A percentile compares a stretch with the other conserved stretches of the same genome.
phyloP scores from a whole-genome alignment of 2,888 invertebrate species.

The Acanthopleura granulata region DNA sequence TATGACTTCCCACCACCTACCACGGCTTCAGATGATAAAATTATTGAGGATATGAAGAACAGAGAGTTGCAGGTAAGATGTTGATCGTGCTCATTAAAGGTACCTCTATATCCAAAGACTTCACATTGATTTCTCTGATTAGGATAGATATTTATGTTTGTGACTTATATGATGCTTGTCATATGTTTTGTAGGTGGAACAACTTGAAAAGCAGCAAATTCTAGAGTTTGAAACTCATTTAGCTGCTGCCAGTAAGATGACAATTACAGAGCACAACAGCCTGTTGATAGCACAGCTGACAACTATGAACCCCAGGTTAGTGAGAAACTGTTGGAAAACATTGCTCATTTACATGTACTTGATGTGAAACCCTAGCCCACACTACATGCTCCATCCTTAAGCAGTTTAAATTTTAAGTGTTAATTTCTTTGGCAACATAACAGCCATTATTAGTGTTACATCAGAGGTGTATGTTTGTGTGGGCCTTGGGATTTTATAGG shows the following conservation, averaged over 20 bases:
- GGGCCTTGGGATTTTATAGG: no score
- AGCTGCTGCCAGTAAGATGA: conserved; percentile 84
- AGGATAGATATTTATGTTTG: background rate
- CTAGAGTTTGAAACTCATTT: conserved; percentile 92
- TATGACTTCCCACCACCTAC: conserved; percentile 81
- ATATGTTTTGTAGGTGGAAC: conserved; percentile 73
- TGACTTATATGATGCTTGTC: background rate
- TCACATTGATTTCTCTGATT: background rate
- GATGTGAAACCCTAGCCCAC: no score
- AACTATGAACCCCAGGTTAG: conserved; percentile 81
- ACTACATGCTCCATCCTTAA: no score
- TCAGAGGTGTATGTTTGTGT: no score
- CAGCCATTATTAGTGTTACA: no score
- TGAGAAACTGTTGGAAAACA: no score
- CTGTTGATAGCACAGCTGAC: conserved; percentile 87
- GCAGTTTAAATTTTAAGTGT: no score
- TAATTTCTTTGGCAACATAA: no score
- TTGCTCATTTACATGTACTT: no score
- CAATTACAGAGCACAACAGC: conserved; percentile 91
- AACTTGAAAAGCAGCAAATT: conserved; percentile 83
- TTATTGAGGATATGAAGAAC: conserved; percentile 58
- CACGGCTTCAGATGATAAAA: conserved; percentile 71
- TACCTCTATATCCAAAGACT: no score
- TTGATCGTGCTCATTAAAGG: no score
- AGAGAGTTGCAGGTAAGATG: conserved; percentile 61